Conservation (phyloP, 92 coral and sea anemone species). For the Actinernus sp. region DNA sequence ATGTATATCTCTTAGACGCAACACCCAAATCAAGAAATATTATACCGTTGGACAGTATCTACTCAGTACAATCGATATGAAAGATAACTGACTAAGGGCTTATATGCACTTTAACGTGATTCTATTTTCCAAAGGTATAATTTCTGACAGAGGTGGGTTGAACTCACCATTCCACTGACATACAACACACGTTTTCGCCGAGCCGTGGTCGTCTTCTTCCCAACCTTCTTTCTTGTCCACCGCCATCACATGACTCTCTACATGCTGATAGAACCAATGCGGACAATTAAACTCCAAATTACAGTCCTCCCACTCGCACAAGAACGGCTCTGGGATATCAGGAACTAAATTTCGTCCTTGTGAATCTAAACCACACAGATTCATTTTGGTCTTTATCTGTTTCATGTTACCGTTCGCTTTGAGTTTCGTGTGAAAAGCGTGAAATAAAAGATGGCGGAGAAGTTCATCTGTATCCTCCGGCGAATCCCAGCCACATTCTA, state of each 20-base stretch:
- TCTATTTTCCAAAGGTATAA: neutral
- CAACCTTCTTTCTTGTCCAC: conserved; percentile 54
- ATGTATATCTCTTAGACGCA: no score
- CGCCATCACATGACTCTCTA: conserved; percentile 85
- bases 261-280: conserved; percentile 78
- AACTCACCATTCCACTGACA: conserved; percentile 95
- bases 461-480: conserved; percentile 79
- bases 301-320: conserved; percentile 92
- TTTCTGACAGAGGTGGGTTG: neutral
- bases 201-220: conserved; percentile 26
- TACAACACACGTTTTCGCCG: conserved; percentile 26
- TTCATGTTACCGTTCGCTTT: conserved; percentile 75
- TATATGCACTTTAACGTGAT: neutral
- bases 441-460: conserved; percentile 93
- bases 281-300: conserved; percentile 80
- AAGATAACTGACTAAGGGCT: no score
- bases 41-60: no score
- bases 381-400: conserved; percentile 57
- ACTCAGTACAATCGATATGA: no score
- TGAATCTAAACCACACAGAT: conserved; percentile 78
- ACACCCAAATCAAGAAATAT: no score
- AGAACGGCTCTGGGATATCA: conserved; percentile 82
- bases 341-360: conserved; percentile 91
- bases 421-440: conserved; percentile 86
- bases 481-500: conserved; percentile 87